Conservation (phyloP, 2,797 vertebrate species). For the Liparis tanakae region DNA sequence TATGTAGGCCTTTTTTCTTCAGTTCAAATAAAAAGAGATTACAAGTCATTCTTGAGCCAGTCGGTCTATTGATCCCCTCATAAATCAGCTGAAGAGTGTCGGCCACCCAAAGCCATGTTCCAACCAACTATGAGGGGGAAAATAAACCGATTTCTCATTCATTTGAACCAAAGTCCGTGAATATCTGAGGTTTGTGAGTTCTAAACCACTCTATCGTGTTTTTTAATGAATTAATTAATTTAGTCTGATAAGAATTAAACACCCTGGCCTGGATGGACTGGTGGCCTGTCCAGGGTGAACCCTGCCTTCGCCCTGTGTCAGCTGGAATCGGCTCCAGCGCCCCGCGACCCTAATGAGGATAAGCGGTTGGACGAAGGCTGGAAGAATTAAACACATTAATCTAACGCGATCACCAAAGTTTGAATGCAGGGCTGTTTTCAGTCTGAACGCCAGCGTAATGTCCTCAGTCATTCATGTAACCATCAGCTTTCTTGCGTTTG, state of each 20-base stretch:
- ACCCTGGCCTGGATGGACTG: too few relatives aligned
- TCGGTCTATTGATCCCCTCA: not conserved
- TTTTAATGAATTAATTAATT: not conserved
- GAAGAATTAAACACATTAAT: too few relatives aligned
- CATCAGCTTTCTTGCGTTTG: not conserved
- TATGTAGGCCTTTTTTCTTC: not conserved
- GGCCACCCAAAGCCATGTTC: not conserved
- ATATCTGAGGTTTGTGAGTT: not conserved
- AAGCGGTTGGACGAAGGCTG: too few relatives aligned
- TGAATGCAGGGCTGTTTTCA: too few relatives aligned
- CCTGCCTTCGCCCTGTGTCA: too few relatives aligned
- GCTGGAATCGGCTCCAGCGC: too few relatives aligned
- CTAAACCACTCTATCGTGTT: not conserved
- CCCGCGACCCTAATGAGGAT: too few relatives aligned
- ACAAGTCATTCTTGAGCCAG: constrained; percentile 31
- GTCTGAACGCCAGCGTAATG: not conserved
- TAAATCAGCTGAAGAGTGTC: constrained; percentile 1
- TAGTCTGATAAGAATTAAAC: too few relatives aligned
- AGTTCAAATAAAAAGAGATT: constrained; percentile 20
- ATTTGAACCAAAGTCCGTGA: too few relatives aligned
- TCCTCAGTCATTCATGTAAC: not conserved
- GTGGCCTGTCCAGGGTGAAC: too few relatives aligned
- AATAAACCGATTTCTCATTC: too few relatives aligned
- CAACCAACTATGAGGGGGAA: not conserved
- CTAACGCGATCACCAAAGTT: too few relatives aligned